Evolutionary conservation across 2,888 invertebrate species (phyloP), one percentile per base, ranked within the genome.

Genomic region (Drosophila setosimentum): DNA sequence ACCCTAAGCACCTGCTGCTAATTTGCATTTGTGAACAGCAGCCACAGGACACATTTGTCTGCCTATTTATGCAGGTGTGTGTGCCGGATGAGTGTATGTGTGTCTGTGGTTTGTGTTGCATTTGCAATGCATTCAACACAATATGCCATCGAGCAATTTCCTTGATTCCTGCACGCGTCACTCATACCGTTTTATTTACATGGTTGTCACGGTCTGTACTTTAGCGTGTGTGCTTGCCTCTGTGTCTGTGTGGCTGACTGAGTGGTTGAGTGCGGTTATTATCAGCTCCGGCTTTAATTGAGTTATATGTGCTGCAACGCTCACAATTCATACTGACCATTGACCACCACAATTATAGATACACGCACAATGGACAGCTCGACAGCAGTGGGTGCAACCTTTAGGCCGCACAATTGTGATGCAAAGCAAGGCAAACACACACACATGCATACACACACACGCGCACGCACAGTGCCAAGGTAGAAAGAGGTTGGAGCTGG

Each of bases 281-380:
- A 42, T 24, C 33, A 64, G 66, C 45, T 70, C 61, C 33, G 60
- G 65, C 64, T 67, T 70, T 82, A 90, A 91, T 89, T 90, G 80
- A 88, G 91, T 87, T 82, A 82, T 74, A 74, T 77, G 63, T 55
- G 76, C 78, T 69, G 72, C 80, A 77, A 68, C 73, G 68, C 63
- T 60, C 70, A 11, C 24, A 65, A 66, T 82, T 73, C 70, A 72
- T 70, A 70, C 60, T 61, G 69, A 53, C 67, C 62, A 49, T 61
- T 62, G 73, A 68, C 58, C 68, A 48, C 30, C 45, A 33, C 33
- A 27, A 32, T n/a, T 24, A 29, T 8, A 37, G 32, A 51, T 51
- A 16, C 29, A 50, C 10, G 24, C 3, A 37, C 18, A n/a, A 24
- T 49, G 24, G 29, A 8, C 65, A 65, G 18, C 40, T 32, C 53